Conservation (phyloP, 2,888 invertebrate species). For the Sphaeridia pumilis region DNA sequence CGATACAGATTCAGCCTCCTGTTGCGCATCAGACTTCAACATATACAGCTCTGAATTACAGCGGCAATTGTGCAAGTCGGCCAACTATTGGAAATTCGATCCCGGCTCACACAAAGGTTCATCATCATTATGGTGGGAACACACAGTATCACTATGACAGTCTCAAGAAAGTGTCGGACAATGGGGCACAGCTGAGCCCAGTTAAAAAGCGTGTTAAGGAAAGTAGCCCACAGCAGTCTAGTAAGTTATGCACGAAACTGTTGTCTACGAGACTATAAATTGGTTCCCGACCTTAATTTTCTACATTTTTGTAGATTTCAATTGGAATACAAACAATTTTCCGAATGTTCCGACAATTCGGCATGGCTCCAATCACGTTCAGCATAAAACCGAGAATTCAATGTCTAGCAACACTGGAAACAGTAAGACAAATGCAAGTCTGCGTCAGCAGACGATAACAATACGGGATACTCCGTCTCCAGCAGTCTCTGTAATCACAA, state of each 20-base stretch:
- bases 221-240: conserved; percentile 49
- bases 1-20: conserved; percentile 31
- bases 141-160: conserved; percentile 33
- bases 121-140: conserved; percentile 27
- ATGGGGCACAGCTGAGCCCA: conserved; percentile 73
- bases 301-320: not conserved
- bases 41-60: conserved; percentile 30
- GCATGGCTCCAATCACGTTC: not conserved
- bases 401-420: conserved; percentile 33
- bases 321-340: not conserved
- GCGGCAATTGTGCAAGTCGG: conserved; percentile 15
- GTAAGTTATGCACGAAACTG: not conserved
- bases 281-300: not conserved
- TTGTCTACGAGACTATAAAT: not conserved
- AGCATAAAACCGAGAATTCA: not conserved
- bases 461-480: conserved; percentile 93
- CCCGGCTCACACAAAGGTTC: conserved; percentile 33
- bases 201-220: conserved; percentile 96
- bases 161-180: conserved; percentile 51
- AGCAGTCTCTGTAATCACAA: conserved; percentile 87
- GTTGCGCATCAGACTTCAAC: conserved; percentile 34
- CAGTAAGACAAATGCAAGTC: conserved; percentile 37
- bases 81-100: conserved; percentile 29
- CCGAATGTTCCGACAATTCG: not conserved
- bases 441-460: conserved; percentile 74